Base-by-base conservation (phyloP, 2,888 invertebrate genomes). In the Pandemis cinnamomeana region DNA sequence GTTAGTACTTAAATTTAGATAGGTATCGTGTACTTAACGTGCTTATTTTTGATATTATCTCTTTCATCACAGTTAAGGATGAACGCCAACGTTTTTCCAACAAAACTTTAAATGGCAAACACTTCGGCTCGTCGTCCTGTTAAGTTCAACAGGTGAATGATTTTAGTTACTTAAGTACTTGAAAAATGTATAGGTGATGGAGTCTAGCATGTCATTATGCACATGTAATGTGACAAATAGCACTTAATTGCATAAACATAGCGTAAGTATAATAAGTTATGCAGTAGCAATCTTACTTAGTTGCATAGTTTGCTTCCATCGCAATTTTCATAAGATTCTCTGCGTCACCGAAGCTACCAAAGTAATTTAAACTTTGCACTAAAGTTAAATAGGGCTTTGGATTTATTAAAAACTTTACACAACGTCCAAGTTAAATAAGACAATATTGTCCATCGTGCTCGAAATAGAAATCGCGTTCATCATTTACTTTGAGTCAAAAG, bases 271-370 rank as follows among this genome's bases (percentile, higher is more conserved):
- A 71, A 41, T 15, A 68, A 68, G 41, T 68, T 72, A 72, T 42
- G 15, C 20, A 41, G 67, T 36, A 63, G 67, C 62, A 46, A 55
- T 72, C 55, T 48, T 63, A 68, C 55, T 48, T 63, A 68, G 62
- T 72, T 72, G 46, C 46, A 61, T 55, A 72, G 68, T 72, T 15
- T 67, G 46, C 10, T 55, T 44, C 36, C 36, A 58, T 62, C 62
- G 53, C 15, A 36, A 44, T 72, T 62, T 55, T n/a, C 20, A 63
- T n/a, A 66, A 60, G 20, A 48, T 62, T 62, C 44, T 61, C 27
- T 41, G 13, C 11, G 15, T 20, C 11, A 11, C 58, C 5, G 27
- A 58, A 58, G 58, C 27, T 27, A 27, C 11, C 27, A 7, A 13
- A 61, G 20, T 48, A 48, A 71, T 60, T 41, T 36, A 15, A 71